Conservation (phyloP, 2,888 invertebrate species). For the Morpho helenor region DNA sequence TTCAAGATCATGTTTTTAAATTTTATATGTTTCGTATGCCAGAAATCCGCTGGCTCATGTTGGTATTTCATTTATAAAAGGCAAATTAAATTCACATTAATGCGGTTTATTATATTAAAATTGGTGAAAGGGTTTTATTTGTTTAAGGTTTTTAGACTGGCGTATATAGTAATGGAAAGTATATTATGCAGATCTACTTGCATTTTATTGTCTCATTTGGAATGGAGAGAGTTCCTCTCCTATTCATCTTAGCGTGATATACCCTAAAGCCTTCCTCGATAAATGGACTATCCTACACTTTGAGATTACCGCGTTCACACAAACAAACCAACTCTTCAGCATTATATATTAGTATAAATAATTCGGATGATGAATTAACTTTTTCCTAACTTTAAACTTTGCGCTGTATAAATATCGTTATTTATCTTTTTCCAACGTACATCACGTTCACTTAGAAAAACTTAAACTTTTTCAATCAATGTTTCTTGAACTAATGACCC, state of each 20-base stretch:
- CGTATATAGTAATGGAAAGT: neutral
- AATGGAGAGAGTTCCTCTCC: too few species aligned
- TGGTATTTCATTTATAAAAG: neutral
- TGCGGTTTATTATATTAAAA: neutral
- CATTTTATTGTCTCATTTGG: neutral
- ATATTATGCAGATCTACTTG: neutral
- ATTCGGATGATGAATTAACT: too few species aligned
- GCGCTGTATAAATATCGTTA: neutral
- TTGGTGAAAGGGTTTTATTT: neutral
- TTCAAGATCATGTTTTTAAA: slow-evolving; percentile 6
- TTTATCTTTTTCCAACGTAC: neutral
- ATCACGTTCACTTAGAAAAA: neutral
- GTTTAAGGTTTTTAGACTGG: neutral
- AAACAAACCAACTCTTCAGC: too few species aligned
- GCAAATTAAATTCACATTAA: neutral
- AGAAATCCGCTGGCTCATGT: neutral
- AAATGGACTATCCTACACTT: too few species aligned
- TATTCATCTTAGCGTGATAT: too few species aligned
- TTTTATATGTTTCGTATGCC: slow-evolving; percentile 5
- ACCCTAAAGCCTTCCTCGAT: too few species aligned
- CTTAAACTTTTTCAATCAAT: neutral
- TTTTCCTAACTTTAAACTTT: neutral
- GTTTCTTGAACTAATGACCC: neutral
- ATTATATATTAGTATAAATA: too few species aligned
- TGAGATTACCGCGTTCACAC: too few species aligned